Percentiles rank a stretch among this genome's conserved stretches.
phyloP scores from a whole-genome alignment of 2,797 vertebrate genomes.

The Hemibagrus guttatus region DNA sequence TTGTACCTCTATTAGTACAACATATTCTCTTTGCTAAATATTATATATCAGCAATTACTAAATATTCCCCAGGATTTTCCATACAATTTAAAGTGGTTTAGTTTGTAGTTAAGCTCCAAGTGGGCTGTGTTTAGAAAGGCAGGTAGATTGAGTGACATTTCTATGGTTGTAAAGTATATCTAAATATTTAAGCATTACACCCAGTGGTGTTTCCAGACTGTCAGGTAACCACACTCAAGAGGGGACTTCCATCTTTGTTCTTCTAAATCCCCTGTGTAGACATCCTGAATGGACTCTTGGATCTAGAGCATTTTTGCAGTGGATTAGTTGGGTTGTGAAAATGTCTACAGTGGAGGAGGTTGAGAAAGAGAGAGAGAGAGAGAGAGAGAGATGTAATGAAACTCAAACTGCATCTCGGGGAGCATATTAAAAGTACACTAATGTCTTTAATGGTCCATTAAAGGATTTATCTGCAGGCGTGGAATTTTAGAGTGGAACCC shows the following conservation, averaged over 20 bases:
- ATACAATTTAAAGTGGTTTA: not conserved
- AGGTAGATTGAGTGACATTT: conserved; percentile 27
- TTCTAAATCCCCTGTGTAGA: not conserved
- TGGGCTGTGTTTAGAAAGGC: not conserved
- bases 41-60: conserved; percentile 20
- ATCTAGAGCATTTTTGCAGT: conserved; percentile 14
- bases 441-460: conserved; percentile 34
- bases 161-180: not conserved
- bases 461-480: conserved; percentile 37
- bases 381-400: conserved; percentile 35
- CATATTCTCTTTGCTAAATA: not conserved
- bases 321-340: conserved; percentile 23
- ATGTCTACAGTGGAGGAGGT: not conserved
- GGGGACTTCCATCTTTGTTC: conserved; percentile 5
- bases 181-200: conserved; percentile 1
- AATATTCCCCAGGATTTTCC: conserved; percentile 6
- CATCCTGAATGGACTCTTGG: not conserved
- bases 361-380: conserved; percentile 14
- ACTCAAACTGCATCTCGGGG: conserved; percentile 9
- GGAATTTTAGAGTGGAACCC: conserved; percentile 21
- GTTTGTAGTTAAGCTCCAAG: not conserved
- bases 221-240: not conserved
- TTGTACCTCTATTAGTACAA: too few relatives aligned
- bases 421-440: conserved; percentile 40
- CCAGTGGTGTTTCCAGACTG: not conserved